phyloP scores from a whole-genome alignment of 2,797 vertebrate genomes.

The Helarctos malayanus region DNA sequence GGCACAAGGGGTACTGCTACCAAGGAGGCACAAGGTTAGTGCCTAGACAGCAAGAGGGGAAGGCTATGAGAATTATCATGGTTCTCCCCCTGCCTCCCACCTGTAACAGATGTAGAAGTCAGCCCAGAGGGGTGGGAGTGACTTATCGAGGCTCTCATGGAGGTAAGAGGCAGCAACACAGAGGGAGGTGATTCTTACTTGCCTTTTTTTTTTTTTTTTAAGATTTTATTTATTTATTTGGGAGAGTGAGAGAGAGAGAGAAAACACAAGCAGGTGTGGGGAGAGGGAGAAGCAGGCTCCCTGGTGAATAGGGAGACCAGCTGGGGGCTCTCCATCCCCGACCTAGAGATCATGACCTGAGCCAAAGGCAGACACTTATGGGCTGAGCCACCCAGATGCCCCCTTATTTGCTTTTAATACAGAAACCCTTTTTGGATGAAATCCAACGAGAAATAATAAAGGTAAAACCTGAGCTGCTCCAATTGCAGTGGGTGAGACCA shows the following conservation, averaged over 20 bases:
- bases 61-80: background rate
- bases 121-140: no score
- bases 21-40: background rate
- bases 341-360: background rate
- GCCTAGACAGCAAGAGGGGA: background rate
- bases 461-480: background rate
- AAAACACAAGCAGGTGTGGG: background rate
- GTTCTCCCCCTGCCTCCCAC: background rate
- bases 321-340: background rate
- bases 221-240: background rate
- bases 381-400: background rate
- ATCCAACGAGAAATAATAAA: background rate
- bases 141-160: background rate
- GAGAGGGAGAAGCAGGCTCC: no score
- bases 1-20: accelerated
- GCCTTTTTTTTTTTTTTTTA: no score
- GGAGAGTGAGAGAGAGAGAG: background rate
- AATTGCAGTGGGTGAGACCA: background rate
- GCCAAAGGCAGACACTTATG: background rate
- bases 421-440: background rate
- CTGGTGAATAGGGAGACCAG: background rate
- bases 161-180: background rate
- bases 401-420: background rate
- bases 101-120: background rate
- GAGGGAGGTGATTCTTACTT: background rate